Conservation (phyloP, 1,140 invertebrate species). For the Scaptomyza graminum region DNA sequence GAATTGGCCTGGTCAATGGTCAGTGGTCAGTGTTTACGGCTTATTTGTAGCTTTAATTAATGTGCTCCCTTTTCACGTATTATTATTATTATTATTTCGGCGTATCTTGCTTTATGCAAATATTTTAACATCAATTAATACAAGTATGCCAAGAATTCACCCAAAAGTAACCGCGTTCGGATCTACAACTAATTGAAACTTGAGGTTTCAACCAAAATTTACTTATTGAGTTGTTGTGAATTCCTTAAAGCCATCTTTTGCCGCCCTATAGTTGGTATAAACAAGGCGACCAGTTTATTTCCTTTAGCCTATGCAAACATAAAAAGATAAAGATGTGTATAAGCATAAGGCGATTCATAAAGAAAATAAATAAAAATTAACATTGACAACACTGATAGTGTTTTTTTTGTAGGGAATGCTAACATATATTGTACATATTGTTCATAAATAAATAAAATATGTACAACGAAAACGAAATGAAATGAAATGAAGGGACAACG, state of each 20-base stretch:
- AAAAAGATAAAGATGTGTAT: slow-evolving; percentile 6
- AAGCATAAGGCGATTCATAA: slow-evolving; percentile 54
- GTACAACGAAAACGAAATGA: slow-evolving; percentile 15
- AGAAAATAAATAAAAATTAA: slow-evolving; percentile 77
- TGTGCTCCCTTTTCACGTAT: slow-evolving; percentile 3
- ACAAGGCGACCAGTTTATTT: slow-evolving; percentile 38
- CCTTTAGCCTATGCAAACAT: not conserved
- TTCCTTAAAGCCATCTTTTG: slow-evolving; percentile 28
- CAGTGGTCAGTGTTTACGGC: slow-evolving; percentile 5
- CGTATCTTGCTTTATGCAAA: slow-evolving; percentile 63
- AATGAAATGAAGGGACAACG: slow-evolving; percentile 31
- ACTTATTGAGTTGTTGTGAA: not conserved
- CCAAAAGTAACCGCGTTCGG: slow-evolving; percentile 2
- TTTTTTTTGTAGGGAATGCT: not conserved
- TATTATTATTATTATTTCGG: not conserved
- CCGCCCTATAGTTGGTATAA: slow-evolving; percentile 27
- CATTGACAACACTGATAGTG: slow-evolving; percentile 64
- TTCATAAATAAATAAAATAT: slow-evolving; percentile 55
- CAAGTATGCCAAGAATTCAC: slow-evolving; percentile 48
- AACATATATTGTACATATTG: not conserved
- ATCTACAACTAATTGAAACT: slow-evolving; percentile 71
- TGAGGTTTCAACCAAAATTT: slow-evolving; percentile 38
- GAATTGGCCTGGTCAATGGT: slow-evolving; percentile 23
- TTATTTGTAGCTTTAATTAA: slow-evolving; percentile 14
- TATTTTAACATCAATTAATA: slow-evolving; percentile 72